Conservation (phyloP, 2,113 vertebrate species). For the Paracanthobrama guichenoti region DNA sequence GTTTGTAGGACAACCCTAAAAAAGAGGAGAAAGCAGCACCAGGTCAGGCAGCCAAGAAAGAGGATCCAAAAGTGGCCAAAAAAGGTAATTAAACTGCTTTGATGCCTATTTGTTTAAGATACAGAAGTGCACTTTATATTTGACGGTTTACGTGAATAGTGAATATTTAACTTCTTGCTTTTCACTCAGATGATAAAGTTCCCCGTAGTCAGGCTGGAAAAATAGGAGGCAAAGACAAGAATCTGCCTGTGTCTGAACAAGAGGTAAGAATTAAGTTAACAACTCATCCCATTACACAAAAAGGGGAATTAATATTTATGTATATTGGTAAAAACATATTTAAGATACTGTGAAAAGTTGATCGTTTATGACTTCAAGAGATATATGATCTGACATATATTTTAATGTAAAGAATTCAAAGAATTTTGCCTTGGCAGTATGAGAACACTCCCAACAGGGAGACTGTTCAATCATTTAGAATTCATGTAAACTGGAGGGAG, state of each 20-base stretch:
- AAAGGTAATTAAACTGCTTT: slow-evolving; percentile 56
- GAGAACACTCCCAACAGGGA: too few relatives aligned
- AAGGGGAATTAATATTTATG: too few relatives aligned
- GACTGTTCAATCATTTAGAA: too few relatives aligned
- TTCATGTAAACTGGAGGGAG: too few relatives aligned
- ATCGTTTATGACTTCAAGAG: too few relatives aligned
- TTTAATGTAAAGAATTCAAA: too few relatives aligned
- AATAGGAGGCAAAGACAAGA: slow-evolving; percentile 61
- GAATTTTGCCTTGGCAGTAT: too few relatives aligned
- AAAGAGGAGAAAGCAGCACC: slow-evolving; percentile 63
- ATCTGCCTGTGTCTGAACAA: slow-evolving; percentile 38
- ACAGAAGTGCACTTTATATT: background rate
- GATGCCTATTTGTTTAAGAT: background rate
- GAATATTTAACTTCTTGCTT: background rate
- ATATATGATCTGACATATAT: too few relatives aligned
- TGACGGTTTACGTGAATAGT: background rate
- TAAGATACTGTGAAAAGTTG: too few relatives aligned
- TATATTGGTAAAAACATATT: too few relatives aligned
- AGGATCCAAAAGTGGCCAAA: slow-evolving; percentile 60
- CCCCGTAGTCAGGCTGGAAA: slow-evolving; percentile 59
- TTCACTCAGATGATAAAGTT: slow-evolving; percentile 53
- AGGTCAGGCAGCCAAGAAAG: slow-evolving; percentile 60
- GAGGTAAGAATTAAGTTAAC: slow-evolving; percentile 61
- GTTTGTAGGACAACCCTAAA: slow-evolving; percentile 61
- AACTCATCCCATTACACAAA: background rate